These are phyloP conservation scores for Clunio marinus DNA, from an alignment of 2,888 invertebrate genomes.

Conservation along the genomic window DNA sequence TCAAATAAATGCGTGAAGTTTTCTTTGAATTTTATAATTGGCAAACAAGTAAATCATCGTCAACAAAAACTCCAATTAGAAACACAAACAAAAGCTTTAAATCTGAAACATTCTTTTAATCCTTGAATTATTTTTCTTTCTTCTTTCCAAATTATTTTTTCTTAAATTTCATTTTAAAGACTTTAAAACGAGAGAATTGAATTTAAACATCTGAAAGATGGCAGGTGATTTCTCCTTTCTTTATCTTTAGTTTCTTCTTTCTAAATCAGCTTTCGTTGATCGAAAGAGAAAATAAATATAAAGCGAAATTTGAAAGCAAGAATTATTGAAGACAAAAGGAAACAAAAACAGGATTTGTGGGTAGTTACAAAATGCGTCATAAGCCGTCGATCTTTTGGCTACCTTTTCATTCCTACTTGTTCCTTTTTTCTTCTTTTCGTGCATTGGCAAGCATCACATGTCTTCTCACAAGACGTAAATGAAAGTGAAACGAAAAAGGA, in stretches of 20 bases:
- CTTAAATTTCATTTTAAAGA: too few relatives aligned
- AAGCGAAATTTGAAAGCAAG: neutral
- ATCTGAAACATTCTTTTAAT: too few relatives aligned
- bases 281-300: neutral
- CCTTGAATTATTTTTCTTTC: too few relatives aligned
- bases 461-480: neutral
- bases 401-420: neutral
- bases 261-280: neutral
- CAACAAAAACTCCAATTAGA: too few relatives aligned
- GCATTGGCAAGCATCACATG: too few relatives aligned
- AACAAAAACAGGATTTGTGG: neutral
- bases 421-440: neutral
- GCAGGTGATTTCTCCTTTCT: slow-evolving; percentile 26
- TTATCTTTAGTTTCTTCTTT: neutral
- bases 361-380: slow-evolving; percentile 13
- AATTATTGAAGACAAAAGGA: neutral
- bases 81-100: too few relatives aligned
- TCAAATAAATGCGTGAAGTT: too few relatives aligned
- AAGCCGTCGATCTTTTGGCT: slow-evolving; percentile 12
- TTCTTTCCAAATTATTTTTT: too few relatives aligned
- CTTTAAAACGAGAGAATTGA: too few relatives aligned
- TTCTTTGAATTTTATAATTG: too few relatives aligned
- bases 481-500: slow-evolving; percentile 31
- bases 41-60: too few relatives aligned
- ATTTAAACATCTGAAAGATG: too few relatives aligned